Evolutionary conservation across 2,797 vertebrate genomes (phyloP), one percentile per base, ranked within the genome.

Genomic region (Sebastes taczanowskii): DNA sequence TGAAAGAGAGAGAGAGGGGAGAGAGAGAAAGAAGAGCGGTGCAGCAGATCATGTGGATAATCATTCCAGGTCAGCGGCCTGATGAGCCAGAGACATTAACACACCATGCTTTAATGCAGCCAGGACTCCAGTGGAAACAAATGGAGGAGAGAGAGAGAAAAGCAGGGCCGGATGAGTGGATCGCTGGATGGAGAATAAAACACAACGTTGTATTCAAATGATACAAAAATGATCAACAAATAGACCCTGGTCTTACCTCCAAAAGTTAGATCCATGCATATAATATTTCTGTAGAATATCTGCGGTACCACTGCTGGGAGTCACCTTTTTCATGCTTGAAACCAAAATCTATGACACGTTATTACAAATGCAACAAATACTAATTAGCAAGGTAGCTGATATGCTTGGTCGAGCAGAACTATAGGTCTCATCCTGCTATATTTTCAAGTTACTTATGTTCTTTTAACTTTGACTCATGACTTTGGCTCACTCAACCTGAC

Each of bases 41-140:
- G 83, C 38, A 71, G 83, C 86, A 81, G 86, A 86, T 90, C 79
- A 63, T 79, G 86, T 86, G 88, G 80, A 90, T 84, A 84, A 91
- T 91, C 81, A 71, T 88, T 91, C 85, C 83, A 89, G 86, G 86
- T 92, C 89, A 91, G 80, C 35, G 58, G 71, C 80, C 70, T 87
- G 80, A 89, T 86, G 88, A 91, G 82, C 27, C 29, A 78, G 77
- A 88, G 80, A 80, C 88, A 78, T 85, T 81, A 83, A 81, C 78
- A 62, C 78, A 86, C 30, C 70, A 69, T 69, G 69, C 34, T 74
- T 85, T 81, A 75, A 84, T 75, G 77, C 71, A 78, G 46, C 29
- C 34, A 7, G 80, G 68, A 67, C 52, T 64, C 58, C 49, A 60
- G 70, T 9, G 61, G 62, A 78, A 61, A 76, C 78, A 67, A 79